A percentile compares a stretch with the other conserved stretches of the same genome.
phyloP scores from a whole-genome alignment of 2,888 invertebrate species.

The Xanthia icteritia region DNA sequence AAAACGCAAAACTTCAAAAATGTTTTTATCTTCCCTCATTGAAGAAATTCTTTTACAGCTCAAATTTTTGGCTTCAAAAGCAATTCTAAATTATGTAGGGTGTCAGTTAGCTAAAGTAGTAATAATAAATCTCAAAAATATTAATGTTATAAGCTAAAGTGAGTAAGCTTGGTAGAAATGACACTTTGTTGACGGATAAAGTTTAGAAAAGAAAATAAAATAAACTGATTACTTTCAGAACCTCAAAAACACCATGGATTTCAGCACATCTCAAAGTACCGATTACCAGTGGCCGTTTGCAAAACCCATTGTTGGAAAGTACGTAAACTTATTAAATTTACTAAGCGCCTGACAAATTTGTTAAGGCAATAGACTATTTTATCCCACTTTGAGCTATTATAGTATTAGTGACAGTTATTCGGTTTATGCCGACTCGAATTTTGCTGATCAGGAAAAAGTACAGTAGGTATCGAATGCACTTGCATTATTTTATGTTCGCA shows the following conservation, averaged over 20 bases:
- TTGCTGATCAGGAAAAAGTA: neutral
- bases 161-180: slow-evolving; percentile 44
- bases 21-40: slow-evolving; percentile 89
- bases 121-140: slow-evolving; percentile 87
- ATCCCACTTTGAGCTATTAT: neutral
- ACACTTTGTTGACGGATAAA: slow-evolving; percentile 47
- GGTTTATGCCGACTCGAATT: neutral
- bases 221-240: slow-evolving; percentile 49
- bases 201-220: slow-evolving; percentile 19
- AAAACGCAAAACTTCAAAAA: slow-evolving; percentile 83
- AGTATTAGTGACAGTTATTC: slow-evolving; percentile 4
- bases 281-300: slow-evolving; percentile 91
- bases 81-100: slow-evolving; percentile 89
- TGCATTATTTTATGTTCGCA: neutral
- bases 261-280: slow-evolving; percentile 85
- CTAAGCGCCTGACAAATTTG: slow-evolving; percentile 38
- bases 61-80: slow-evolving; percentile 88
- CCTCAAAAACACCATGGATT: slow-evolving; percentile 80
- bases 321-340: slow-evolving; percentile 60
- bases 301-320: slow-evolving; percentile 90
- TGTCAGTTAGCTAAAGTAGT: slow-evolving; percentile 86
- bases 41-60: slow-evolving; percentile 86
- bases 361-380: slow-evolving; percentile 31
- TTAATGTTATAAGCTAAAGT: slow-evolving; percentile 80
- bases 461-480: neutral